phyloP scores from a whole-genome alignment of 2,113 vertebrate genomes.

The Forbesichthys papilliferus region DNA sequence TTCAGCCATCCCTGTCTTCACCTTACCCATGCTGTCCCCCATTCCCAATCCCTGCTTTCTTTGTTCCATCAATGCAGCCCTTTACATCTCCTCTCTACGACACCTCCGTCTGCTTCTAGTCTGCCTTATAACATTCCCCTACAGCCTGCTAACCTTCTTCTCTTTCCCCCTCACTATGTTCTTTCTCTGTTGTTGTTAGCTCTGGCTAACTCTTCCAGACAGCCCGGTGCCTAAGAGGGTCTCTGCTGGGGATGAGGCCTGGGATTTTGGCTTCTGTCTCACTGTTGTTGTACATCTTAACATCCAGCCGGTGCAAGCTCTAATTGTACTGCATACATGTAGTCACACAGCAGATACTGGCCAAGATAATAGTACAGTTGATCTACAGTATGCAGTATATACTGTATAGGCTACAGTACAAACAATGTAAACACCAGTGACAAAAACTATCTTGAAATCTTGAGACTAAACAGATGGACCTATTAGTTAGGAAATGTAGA shows the following conservation, averaged over 20 bases:
- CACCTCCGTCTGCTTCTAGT: background rate
- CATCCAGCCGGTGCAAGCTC: slow-evolving; percentile 7
- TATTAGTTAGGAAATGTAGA: no score
- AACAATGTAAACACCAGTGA: no score
- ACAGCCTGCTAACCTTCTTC: background rate
- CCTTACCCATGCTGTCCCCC: background rate
- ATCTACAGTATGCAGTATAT: no score
- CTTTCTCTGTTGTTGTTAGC: background rate
- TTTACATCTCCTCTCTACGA: background rate
- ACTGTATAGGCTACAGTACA: no score
- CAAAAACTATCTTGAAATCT: no score
- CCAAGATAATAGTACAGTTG: background rate
- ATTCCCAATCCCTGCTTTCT: background rate
- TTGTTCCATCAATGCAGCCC: background rate
- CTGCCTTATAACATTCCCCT: background rate
- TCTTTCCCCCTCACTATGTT: background rate
- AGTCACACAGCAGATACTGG: background rate
- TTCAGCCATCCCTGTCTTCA: slow-evolving; percentile 4
- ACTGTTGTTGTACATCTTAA: slow-evolving; percentile 57
- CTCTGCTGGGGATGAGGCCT: slow-evolving; percentile 29
- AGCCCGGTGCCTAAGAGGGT: slow-evolving; percentile 31
- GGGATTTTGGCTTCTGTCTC: slow-evolving; percentile 30
- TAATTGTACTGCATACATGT: background rate
- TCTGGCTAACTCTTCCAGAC: slow-evolving; percentile 30
- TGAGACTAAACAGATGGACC: no score